A percentile compares a stretch with the other conserved stretches of the same genome.
phyloP scores from a whole-genome alignment of 2,113 vertebrate species.

The Labrus mixtus region DNA sequence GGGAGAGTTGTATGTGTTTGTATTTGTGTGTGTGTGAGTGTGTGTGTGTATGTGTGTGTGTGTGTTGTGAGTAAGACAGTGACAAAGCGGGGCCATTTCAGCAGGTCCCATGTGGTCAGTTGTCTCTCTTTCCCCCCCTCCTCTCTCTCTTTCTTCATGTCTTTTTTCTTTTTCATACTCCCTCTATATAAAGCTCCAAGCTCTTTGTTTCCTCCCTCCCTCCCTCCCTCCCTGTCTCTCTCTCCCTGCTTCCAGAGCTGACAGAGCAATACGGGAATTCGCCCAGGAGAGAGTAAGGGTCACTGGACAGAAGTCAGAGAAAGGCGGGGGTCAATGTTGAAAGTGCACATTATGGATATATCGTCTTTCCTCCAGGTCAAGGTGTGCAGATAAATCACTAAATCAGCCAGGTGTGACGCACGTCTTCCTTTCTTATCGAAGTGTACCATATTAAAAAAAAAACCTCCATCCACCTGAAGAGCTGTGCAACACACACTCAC shows the following conservation, averaged over 20 bases:
- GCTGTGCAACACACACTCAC: not conserved
- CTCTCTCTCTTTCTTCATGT: not conserved
- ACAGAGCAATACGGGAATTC: constrained; percentile 36
- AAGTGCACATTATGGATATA: constrained; percentile 7
- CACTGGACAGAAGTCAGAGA: constrained; percentile 18
- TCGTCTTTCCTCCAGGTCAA: constrained; percentile 26
- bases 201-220: not conserved
- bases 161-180: constrained; percentile 21
- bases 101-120: constrained; percentile 52
- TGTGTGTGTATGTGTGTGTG: constrained; percentile 19
- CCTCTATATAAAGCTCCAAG: not conserved
- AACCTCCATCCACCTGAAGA: not conserved
- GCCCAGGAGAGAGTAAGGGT: constrained; percentile 43
- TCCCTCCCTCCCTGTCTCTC: not conserved
- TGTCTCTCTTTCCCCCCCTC: constrained; percentile 17
- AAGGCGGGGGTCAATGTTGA: constrained; percentile 20
- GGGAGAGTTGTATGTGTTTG: not conserved
- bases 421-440: not conserved
- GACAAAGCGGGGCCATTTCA: constrained; percentile 71
- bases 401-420: constrained; percentile 25
- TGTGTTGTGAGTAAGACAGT: constrained; percentile 53
- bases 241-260: constrained; percentile 7
- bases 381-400: constrained; percentile 11
- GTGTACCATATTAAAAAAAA: not conserved
- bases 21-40: constrained; percentile 15